A percentile compares a stretch with the other conserved stretches of the same genome.
These are phyloP conservation scores for Tridacna crocea DNA, from an alignment of 2,888 invertebrate species.

Conservation along the genomic window DNA sequence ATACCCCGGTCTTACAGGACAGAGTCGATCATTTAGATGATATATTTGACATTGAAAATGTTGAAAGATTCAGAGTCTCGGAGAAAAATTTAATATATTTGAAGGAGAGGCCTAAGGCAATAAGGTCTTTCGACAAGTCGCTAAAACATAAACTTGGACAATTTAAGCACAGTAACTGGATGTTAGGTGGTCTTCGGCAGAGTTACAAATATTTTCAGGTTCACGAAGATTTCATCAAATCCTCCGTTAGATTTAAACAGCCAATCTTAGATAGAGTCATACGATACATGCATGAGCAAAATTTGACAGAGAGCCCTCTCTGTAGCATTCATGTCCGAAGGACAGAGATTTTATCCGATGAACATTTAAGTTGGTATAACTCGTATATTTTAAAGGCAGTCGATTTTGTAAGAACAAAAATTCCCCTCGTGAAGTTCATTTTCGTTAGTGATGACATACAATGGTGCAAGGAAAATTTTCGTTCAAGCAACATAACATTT, in stretches of 20 bases:
- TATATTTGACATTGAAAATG: not conserved
- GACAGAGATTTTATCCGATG: not conserved
- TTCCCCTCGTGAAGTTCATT: not conserved
- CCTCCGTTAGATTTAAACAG: not conserved
- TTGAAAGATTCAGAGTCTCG: not conserved
- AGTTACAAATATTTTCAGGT: not conserved
- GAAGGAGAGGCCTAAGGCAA: not conserved
- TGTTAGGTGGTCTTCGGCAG: not conserved
- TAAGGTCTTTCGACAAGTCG: not conserved
- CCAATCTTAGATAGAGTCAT: not conserved
- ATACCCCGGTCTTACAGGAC: not conserved
- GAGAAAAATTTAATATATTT: not conserved
- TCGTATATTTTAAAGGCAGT: not conserved
- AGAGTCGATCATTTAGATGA: not conserved
- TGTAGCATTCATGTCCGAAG: not conserved
- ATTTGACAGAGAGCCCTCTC: not conserved
- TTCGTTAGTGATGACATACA: conserved; percentile 4
- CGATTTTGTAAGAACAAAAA: not conserved
- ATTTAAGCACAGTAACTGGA: not conserved
- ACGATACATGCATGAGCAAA: not conserved
- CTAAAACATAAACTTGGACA: not conserved
- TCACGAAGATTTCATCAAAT: not conserved
- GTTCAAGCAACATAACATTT: not conserved
- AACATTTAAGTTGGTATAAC: not conserved
- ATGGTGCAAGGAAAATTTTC: not conserved